phyloP scores from a whole-genome alignment of 2,888 invertebrate species.

The Synanthedon myopaeformis region DNA sequence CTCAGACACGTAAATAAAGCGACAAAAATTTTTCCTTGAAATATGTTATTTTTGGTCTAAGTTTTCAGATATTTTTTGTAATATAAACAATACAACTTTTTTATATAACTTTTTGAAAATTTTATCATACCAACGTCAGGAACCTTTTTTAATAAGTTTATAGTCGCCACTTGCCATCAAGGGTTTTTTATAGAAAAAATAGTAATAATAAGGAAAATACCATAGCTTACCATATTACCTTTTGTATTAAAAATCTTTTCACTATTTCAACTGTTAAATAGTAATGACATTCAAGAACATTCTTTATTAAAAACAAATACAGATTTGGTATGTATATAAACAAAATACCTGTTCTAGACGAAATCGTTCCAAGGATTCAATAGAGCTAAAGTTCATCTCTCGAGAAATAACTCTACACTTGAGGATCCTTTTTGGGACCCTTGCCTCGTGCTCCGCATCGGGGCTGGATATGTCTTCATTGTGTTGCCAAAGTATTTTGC shows the following conservation, averaged over 20 bases:
- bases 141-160: too few relatives aligned
- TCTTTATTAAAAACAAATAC: background rate
- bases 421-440: conserved; percentile 95
- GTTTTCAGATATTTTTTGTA: too few relatives aligned
- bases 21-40: too few relatives aligned
- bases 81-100: too few relatives aligned
- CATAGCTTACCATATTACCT: too few relatives aligned
- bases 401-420: conserved; percentile 91
- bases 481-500: conserved; percentile 96
- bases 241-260: background rate
- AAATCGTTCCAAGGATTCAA: conserved; percentile 95
- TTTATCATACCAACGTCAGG: too few relatives aligned
- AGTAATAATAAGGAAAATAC: too few relatives aligned
- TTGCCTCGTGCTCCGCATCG: conserved; percentile 92
- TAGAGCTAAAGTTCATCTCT: conserved; percentile 91
- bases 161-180: too few relatives aligned
- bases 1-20: too few relatives aligned
- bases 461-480: conserved; percentile 94
- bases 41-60: too few relatives aligned
- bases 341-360: conserved; percentile 82
- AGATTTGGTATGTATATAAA: background rate
- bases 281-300: background rate
- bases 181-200: too few relatives aligned
- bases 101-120: too few relatives aligned
- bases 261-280: background rate